A percentile compares a stretch with the other conserved stretches of the same genome.
phyloP scores from a whole-genome alignment of 1,140 invertebrate species.

The Limonius californicus region DNA sequence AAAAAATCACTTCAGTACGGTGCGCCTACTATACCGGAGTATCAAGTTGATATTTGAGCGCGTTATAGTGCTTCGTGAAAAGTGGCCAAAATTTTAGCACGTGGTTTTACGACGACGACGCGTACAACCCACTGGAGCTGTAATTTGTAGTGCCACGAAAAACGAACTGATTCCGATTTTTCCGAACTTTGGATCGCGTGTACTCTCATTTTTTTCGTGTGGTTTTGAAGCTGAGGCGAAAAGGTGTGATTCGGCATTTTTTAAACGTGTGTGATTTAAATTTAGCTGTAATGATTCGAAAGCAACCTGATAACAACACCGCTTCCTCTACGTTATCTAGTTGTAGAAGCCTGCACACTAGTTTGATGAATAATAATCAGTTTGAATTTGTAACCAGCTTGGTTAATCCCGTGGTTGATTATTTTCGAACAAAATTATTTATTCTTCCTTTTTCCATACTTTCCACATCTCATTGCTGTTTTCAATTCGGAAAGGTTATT shows the following conservation, averaged over 20 bases:
- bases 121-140: neutral
- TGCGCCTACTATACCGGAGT: neutral
- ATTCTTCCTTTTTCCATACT: no score
- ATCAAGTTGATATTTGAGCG: neutral
- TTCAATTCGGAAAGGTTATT: conserved; percentile 46
- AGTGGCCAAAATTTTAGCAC: neutral
- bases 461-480: conserved; percentile 17
- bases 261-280: no score
- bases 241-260: no score
- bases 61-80: neutral
- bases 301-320: no score
- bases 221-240: neutral
- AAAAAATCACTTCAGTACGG: neutral
- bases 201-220: neutral
- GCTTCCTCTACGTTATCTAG: no score
- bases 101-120: conserved; percentile 5
- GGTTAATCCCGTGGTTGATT: no score
- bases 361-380: no score
- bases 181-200: neutral
- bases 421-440: no score
- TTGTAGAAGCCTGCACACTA: no score
- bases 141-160: neutral
- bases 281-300: no score
- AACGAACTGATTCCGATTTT: neutral
- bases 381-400: no score